Evolutionary conservation across 1,140 invertebrate genomes (phyloP), one percentile per base, ranked within the genome.

Genomic region (Armadillidium nasatum): DNA sequence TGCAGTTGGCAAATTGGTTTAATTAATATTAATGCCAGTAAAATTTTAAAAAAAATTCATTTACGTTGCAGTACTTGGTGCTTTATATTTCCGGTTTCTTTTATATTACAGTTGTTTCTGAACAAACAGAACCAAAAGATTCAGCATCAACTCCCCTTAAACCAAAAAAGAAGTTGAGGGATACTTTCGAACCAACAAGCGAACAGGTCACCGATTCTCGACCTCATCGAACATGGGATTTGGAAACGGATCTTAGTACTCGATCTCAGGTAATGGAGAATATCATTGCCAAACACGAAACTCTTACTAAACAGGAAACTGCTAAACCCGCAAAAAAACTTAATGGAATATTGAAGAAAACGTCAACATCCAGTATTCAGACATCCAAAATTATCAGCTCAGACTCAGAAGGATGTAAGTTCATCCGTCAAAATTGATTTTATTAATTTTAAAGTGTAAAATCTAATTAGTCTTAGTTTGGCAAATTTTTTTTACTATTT

Each of bases 291-390:
- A 75, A 50, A 10, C 78, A 79, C 44, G 78, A 79, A 23, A 79
- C 66, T n/a, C 67, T 79, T 15, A 71, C 74, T 33, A 33, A 73
- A 21, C 72, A 78, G 13, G 76, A 76, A 13, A 54, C 70, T 19
- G 60, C 68, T 11, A 75, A 71, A 15, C 44, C 76, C 6, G 71
- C 75, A 54, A 80, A 78, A 60, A 81, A 81, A 74, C 60, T 79
- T 69, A 79, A 76, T 43, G 76, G 81, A 0, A 81, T 81, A 69
- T 54, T 81, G 33, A 81, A 81, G 77, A 81, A 81, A 46, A 80
- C 81, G 6, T 80, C 78, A 4, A 79, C 76, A 13, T 71, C 80
- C 6, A 80, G 76, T 67, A 44, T 73, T 44, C 45, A 76, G 60
- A 54, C 72, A 15, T 7, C 50, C 19, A 60, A 60, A 7, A 19